Evolutionary conservation across 2,113 vertebrate genomes (phyloP), one percentile per base, ranked within the genome.

Genomic region (Calyptomena viridis): DNA sequence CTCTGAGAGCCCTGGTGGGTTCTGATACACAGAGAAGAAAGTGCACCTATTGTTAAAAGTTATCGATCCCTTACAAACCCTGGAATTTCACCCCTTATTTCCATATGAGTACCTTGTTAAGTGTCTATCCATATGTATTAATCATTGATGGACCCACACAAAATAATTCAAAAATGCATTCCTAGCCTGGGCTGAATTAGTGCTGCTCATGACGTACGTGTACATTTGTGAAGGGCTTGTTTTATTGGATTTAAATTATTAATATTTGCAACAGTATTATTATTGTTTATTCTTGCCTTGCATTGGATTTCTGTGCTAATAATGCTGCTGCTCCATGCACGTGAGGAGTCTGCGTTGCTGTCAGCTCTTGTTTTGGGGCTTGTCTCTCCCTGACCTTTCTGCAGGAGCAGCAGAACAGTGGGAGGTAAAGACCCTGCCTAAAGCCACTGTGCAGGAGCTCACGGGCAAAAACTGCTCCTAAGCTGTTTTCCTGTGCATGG

Each of bases 171-270:
- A 56, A 84, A 71, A 46, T 11, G 21, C 72, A 68, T 90, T 81
- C 75, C 87, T 62, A 31, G 75, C 18, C 56, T 58, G 14, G 33
- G 44, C 52, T 71, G 58, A 67, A 82, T 59, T 55, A 72, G 86
- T 37, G 30, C 11, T 24, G 4, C 46, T 93, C 37, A 40, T 27
- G 64, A 56, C 8, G 1, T 84, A 49, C 35, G 27, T 63, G 37
- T n/a, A 78, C 2, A 3, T 89, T 90, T 30, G 33, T 40, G 78
- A 95, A 72, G 73, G 19, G n/a, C 55, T 77, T 64, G 33, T 53
- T 88, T 82, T 84, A 78, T 89, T 93, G 28, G 39, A 77, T 92
- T 92, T 94, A 63, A 97, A 94, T 95, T 95, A 92, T 94, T 95
- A 86, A 93, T 59, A 79, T 73, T 83, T 92, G 52, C 79, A 87